Evolutionary conservation across 2,113 vertebrate species (phyloP), one percentile per base, ranked within the genome.

Genomic region (Lophius piscatorius): DNA sequence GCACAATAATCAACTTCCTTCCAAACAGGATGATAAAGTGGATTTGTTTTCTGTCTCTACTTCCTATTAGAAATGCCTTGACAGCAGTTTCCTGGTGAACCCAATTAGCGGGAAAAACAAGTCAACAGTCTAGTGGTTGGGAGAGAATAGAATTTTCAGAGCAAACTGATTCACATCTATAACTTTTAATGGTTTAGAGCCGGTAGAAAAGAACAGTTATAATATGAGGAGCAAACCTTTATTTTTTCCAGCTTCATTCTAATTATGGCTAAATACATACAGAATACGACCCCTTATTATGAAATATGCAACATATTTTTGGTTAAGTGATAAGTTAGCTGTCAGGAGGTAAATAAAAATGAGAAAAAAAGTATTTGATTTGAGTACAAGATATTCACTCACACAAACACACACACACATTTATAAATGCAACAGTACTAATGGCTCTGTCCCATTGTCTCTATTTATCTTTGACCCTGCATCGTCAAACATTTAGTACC

Each of bases 41-140:
- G 55, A 61, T 68, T 75, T 68, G 56, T 65, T 58, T 76, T 80
- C 51, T 21, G 33, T 28, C 23, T 70, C 73, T 33, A 56, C 70
- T 81, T 82, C 75, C 74, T 66, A 61, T 68, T 56, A 56, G 76
- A 82, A 78, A 17, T 71, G 70, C 76, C 69, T 18, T 75, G 57
- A 65, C 65, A 82, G 76, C 76, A 70, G 38, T 75, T 83, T 82
- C 56, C 70, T 12, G 1, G 35, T 50, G 59, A 80, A 64, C 26
- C 42, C 56, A 82, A 82, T 78, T 68, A 82, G 58, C 60, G 66
- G 59, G 63, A 59, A 74, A 76, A 75, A 81, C 45, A 78, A 57
- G 35, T 36, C 1, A 23, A 39, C 50, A 63, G 50, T 57, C 35
- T 4, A 23, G 36, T 17, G 24, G 11, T n/a, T 28, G 3, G 5